phyloP scores from a whole-genome alignment of 2,797 vertebrate species.

The Halcyon badia region DNA sequence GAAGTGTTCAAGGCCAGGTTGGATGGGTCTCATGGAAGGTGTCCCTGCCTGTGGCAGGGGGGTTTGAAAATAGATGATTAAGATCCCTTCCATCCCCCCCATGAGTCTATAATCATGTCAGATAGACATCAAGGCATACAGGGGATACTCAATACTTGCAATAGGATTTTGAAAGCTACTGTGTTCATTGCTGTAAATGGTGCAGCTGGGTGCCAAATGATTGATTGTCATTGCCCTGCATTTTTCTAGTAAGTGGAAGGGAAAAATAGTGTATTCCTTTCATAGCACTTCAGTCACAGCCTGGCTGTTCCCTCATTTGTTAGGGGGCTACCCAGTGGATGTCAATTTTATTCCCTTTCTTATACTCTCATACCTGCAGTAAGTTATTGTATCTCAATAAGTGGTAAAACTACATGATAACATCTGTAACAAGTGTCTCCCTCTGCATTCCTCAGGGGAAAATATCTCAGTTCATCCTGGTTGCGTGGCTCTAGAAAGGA shows the following conservation, averaged over 20 bases:
- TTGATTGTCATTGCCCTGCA: neutral
- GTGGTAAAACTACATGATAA: neutral
- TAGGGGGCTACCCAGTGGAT: neutral
- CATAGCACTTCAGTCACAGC: neutral
- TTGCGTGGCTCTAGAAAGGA: slow-evolving; percentile 1
- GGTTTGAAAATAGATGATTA: fast-evolving
- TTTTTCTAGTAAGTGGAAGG: neutral
- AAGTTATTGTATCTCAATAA: neutral
- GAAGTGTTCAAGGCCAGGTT: fast-evolving
- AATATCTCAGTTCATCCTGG: neutral
- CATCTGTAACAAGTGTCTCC: neutral
- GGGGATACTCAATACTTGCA: neutral
- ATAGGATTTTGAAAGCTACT: neutral
- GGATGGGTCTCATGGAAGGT: neutral
- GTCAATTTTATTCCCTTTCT: neutral
- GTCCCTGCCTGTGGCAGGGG: fast-evolving
- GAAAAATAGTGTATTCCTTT: neutral
- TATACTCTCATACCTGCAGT: neutral
- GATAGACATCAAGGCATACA: neutral
- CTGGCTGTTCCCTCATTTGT: neutral
- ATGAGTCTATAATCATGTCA: neutral
- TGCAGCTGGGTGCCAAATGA: neutral
- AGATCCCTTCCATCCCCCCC: neutral
- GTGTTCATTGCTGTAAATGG: neutral
- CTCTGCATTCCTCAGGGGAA: neutral